Conservation (phyloP, 2,113 vertebrate species). For the Phalacrocorax carbo region DNA sequence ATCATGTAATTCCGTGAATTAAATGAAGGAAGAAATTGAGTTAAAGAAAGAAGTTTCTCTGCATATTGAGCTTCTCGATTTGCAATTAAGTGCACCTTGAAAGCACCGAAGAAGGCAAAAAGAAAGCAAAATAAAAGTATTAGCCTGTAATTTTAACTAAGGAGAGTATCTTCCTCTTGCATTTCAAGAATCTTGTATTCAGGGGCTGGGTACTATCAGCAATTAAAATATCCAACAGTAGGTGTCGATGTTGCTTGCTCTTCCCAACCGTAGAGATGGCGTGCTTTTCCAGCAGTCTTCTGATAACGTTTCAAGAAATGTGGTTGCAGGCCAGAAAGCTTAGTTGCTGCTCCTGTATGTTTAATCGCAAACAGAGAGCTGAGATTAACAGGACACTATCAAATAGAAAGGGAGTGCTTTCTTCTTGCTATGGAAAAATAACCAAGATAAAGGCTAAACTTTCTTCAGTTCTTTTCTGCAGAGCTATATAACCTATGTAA, state of each 20-base stretch:
- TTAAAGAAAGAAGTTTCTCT: background rate
- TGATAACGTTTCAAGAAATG: background rate
- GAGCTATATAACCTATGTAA: background rate
- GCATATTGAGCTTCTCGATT: background rate
- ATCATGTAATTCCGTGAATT: background rate
- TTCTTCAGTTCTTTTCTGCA: background rate
- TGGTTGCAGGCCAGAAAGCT: background rate
- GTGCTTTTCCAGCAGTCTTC: background rate
- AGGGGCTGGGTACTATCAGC: background rate
- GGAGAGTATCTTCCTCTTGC: background rate
- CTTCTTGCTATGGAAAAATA: background rate
- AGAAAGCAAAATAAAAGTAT: background rate
- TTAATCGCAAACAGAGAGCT: background rate
- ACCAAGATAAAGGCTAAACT: background rate
- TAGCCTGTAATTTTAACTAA: background rate
- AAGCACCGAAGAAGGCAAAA: background rate
- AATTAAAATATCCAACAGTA: background rate
- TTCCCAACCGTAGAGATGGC: fast-evolving
- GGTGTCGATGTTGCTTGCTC: slow-evolving; percentile 37
- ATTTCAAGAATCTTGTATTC: background rate
- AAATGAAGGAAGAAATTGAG: background rate
- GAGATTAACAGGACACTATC: background rate
- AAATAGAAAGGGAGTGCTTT: background rate
- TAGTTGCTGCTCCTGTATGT: background rate
- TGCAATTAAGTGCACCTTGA: background rate